Percentiles rank a stretch among this genome's conserved stretches.
Evolutionary conservation across 2,888 invertebrate species (phyloP).

Genomic region (Xestia sexstrigata): DNA sequence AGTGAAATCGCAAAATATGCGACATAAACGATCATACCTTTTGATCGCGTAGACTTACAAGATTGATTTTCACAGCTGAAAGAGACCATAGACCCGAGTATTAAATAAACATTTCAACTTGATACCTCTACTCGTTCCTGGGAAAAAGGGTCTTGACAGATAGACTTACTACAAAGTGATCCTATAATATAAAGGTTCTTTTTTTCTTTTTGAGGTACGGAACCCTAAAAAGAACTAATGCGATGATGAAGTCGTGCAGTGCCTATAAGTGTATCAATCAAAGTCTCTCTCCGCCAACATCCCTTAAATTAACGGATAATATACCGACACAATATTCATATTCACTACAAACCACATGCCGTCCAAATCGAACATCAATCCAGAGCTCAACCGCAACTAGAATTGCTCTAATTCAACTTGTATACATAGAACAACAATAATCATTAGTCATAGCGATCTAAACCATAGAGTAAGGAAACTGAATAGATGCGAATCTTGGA

Average conservation of each 20-base stretch:
- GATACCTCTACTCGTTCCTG: too few relatives aligned
- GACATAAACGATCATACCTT: too few relatives aligned
- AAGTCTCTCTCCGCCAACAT: not conserved
- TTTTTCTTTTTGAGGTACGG: too few relatives aligned
- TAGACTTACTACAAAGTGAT: too few relatives aligned
- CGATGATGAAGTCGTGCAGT: not conserved
- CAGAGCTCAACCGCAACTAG: constrained; percentile 46
- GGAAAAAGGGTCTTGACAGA: too few relatives aligned
- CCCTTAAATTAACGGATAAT: not conserved
- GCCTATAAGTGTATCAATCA: not conserved
- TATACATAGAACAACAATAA: constrained; percentile 57
- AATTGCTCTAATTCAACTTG: constrained; percentile 44
- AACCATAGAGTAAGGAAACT: constrained; percentile 18
- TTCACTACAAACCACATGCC: constrained; percentile 30
- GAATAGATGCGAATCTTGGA: constrained; percentile 2
- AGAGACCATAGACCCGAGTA: too few relatives aligned
- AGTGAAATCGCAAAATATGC: too few relatives aligned
- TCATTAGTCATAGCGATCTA: constrained; percentile 71
- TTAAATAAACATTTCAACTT: too few relatives aligned
- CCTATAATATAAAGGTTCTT: too few relatives aligned
- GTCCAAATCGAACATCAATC: constrained; percentile 53
- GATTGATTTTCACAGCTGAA: too few relatives aligned
- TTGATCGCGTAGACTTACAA: too few relatives aligned
- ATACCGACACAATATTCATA: constrained; percentile 14
- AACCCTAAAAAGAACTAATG: not conserved